Conservation (phyloP, 2,888 invertebrate species). For the Brachypterus glaber region DNA sequence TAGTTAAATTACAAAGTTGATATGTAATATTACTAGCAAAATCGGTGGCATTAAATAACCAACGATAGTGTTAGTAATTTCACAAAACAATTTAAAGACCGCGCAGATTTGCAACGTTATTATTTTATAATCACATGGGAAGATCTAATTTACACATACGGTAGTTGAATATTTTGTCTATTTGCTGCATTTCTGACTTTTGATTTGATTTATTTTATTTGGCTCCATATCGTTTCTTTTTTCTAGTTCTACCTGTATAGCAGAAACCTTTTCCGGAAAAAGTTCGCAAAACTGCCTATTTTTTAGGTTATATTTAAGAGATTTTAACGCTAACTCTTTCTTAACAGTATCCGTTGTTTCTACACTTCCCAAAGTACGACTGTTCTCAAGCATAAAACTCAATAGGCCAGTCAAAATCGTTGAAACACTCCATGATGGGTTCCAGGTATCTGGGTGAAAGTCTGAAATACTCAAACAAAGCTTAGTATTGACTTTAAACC, state of each 20-base stretch:
- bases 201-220: too few relatives aligned
- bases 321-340: slow-evolving; percentile 68
- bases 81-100: too few relatives aligned
- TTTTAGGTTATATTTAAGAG: slow-evolving; percentile 83
- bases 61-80: too few relatives aligned
- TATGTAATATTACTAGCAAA: too few relatives aligned
- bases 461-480: slow-evolving; percentile 90
- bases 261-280: slow-evolving; percentile 84
- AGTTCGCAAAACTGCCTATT: slow-evolving; percentile 87
- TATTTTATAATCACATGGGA: too few relatives aligned
- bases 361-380: slow-evolving; percentile 90
- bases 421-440: slow-evolving; percentile 98
- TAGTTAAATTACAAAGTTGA: too few relatives aligned
- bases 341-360: slow-evolving; percentile 85
- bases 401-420: slow-evolving; percentile 93
- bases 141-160: too few relatives aligned
- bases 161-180: too few relatives aligned
- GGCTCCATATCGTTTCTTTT: too few relatives aligned
- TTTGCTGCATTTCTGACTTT: too few relatives aligned
- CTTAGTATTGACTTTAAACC: slow-evolving; percentile 81
- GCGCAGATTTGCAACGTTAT: too few relatives aligned
- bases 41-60: too few relatives aligned
- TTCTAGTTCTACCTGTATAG: slow-evolving; percentile 48
- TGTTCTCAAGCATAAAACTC: slow-evolving; percentile 95
- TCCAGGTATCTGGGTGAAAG: slow-evolving; percentile 98